Percentiles rank a stretch among this genome's conserved stretches.
These are phyloP conservation scores for Lamellibrachia satsuma DNA, from an alignment of 2,888 invertebrate species.

Conservation along the genomic window DNA sequence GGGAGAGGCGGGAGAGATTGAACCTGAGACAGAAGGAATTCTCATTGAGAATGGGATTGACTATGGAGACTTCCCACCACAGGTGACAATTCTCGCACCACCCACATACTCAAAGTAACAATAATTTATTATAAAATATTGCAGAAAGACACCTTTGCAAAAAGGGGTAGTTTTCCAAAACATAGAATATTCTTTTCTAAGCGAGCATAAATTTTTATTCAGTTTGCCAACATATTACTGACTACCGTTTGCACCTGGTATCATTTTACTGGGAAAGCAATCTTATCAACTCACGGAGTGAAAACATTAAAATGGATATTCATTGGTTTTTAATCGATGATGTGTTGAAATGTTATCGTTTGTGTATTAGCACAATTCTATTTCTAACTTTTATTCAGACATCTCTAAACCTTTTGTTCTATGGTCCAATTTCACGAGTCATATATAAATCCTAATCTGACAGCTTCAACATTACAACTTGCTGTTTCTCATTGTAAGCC, in stretches of 20 bases:
- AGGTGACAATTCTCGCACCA: conserved; percentile 62
- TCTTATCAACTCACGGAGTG: too few species aligned
- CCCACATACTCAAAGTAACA: not conserved
- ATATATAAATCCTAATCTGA: not conserved
- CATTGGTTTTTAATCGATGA: too few species aligned
- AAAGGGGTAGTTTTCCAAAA: too few species aligned
- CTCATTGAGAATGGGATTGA: conserved; percentile 82
- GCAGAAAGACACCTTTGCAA: too few species aligned
- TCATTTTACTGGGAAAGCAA: too few species aligned
- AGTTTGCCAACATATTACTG: too few species aligned
- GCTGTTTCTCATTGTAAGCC: not conserved
- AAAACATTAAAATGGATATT: too few species aligned
- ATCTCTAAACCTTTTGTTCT: not conserved
- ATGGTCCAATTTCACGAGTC: not conserved
- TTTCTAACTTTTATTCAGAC: not conserved
- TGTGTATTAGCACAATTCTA: too few species aligned
- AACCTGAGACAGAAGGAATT: conserved; percentile 82
- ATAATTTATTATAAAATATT: not conserved
- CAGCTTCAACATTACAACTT: not conserved
- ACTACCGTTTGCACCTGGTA: too few species aligned
- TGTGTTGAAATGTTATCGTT: too few species aligned
- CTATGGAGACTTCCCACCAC: conserved; percentile 76
- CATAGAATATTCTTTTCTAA: too few species aligned
- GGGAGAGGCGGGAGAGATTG: conserved; percentile 80
- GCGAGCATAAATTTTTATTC: too few species aligned